Conservation (phyloP, 1,140 invertebrate species). For the Danaus melanippus region DNA sequence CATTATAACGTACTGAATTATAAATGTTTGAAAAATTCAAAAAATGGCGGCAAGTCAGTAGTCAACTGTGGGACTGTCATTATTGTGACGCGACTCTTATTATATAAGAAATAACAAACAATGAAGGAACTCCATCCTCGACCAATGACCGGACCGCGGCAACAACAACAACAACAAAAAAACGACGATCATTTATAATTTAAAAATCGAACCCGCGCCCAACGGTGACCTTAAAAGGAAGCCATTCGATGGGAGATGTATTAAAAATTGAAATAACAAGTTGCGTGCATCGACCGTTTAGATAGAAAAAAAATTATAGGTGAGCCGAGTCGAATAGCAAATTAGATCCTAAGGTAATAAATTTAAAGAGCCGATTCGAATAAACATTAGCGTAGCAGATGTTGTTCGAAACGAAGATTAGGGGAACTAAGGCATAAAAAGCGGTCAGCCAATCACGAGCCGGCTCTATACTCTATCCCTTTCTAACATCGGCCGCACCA, state of each 20-base stretch:
- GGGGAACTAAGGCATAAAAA: slow-evolving; percentile 71
- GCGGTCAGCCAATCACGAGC: slow-evolving; percentile 57
- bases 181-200: slow-evolving; percentile 35
- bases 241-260: slow-evolving; percentile 50
- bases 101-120: slow-evolving; percentile 7
- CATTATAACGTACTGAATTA: too few relatives aligned
- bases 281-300: slow-evolving; percentile 49
- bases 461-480: slow-evolving; percentile 35
- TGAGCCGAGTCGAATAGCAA: slow-evolving; percentile 30
- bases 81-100: slow-evolving; percentile 7
- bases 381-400: slow-evolving; percentile 61
- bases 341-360: slow-evolving; percentile 54
- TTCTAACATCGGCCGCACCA: slow-evolving; percentile 32
- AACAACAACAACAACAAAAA: slow-evolving; percentile 24
- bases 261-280: slow-evolving; percentile 60
- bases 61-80: slow-evolving; percentile 3
- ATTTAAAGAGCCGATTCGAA: slow-evolving; percentile 65
- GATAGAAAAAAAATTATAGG: slow-evolving; percentile 36
- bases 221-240: slow-evolving; percentile 55
- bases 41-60: too few relatives aligned
- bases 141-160: slow-evolving; percentile 28
- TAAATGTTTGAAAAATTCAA: too few relatives aligned
- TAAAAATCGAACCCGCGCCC: slow-evolving; percentile 31
- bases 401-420: slow-evolving; percentile 67
- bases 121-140: slow-evolving; percentile 16